phyloP scores from a whole-genome alignment of 2,113 vertebrate species.

The Recurvirostra avosetta region DNA sequence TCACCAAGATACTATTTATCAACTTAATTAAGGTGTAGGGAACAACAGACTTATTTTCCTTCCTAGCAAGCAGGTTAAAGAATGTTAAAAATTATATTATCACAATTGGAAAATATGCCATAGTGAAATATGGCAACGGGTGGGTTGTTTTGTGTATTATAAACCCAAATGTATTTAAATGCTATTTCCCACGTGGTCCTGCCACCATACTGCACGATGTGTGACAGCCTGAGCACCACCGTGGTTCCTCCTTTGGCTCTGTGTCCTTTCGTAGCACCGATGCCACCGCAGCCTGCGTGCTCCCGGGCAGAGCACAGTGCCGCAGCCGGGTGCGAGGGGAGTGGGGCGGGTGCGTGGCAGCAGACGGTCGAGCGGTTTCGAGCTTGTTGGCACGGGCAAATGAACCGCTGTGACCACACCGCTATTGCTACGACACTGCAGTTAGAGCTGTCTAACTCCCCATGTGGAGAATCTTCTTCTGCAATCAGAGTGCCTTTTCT shows the following conservation, averaged over 20 bases:
- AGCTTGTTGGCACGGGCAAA: background rate
- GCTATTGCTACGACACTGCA: fast-evolving
- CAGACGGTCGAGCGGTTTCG: fast-evolving
- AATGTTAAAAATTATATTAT: constrained; percentile 6
- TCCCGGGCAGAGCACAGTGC: background rate
- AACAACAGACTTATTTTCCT: background rate
- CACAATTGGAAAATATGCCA: background rate
- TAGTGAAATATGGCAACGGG: background rate
- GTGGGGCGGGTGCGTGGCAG: fast-evolving
- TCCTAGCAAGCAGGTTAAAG: background rate
- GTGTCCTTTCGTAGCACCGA: fast-evolving
- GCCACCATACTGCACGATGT: fast-evolving
- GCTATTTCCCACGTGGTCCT: background rate
- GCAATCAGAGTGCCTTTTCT: background rate
- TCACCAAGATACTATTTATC: constrained; percentile 22
- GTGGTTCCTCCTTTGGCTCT: background rate
- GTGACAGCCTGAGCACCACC: background rate
- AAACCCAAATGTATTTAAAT: background rate
- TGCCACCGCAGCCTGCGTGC: fast-evolving
- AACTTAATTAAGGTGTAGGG: constrained; percentile 36
- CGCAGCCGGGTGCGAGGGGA: background rate
- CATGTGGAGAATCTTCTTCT: fast-evolving
- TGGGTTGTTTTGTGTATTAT: fast-evolving
- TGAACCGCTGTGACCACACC: background rate
- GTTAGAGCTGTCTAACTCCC: background rate